phyloP scores from a whole-genome alignment of 1,140 invertebrate genomes.

The Medauroidea extradentata region DNA sequence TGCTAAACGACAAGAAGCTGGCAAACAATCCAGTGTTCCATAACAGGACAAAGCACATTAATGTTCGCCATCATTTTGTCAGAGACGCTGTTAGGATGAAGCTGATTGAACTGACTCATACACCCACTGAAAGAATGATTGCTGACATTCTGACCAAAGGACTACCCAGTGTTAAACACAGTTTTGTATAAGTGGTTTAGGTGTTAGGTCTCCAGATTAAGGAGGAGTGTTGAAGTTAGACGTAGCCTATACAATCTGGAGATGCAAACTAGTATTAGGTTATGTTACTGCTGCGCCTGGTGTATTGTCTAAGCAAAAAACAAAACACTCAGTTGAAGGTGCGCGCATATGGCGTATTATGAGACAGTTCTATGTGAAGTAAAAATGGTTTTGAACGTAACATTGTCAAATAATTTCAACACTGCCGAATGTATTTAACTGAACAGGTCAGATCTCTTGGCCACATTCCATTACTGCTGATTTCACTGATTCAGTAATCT shows the following conservation, averaged over 20 bases:
- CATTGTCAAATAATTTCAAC: too few species aligned
- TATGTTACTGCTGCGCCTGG: too few species aligned
- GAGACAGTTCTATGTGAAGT: too few species aligned
- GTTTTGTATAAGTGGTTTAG: slow-evolving; percentile 16
- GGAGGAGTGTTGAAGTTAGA: slow-evolving; percentile 23
- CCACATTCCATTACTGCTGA: too few species aligned
- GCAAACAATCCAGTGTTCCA: slow-evolving; percentile 41
- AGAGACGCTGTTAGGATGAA: slow-evolving; percentile 29
- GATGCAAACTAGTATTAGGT: too few species aligned
- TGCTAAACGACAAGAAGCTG: slow-evolving; percentile 14
- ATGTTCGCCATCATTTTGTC: slow-evolving; percentile 38
- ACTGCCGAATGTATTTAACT: too few species aligned
- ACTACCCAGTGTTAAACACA: slow-evolving; percentile 22
- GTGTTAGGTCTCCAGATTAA: slow-evolving; percentile 1
- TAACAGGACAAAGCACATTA: slow-evolving; percentile 40
- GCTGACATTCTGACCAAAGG: slow-evolving; percentile 40
- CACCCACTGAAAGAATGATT: slow-evolving; percentile 29
- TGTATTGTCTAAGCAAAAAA: too few species aligned
- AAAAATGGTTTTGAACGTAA: too few species aligned
- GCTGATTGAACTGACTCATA: slow-evolving; percentile 25
- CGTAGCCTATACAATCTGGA: neutral
- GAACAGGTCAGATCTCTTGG: too few species aligned
- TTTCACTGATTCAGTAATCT: too few species aligned
- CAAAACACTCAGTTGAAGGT: too few species aligned
- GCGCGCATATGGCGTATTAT: too few species aligned